Conservation (phyloP, 2,113 vertebrate species). For the Sylvilagus bachmani region DNA sequence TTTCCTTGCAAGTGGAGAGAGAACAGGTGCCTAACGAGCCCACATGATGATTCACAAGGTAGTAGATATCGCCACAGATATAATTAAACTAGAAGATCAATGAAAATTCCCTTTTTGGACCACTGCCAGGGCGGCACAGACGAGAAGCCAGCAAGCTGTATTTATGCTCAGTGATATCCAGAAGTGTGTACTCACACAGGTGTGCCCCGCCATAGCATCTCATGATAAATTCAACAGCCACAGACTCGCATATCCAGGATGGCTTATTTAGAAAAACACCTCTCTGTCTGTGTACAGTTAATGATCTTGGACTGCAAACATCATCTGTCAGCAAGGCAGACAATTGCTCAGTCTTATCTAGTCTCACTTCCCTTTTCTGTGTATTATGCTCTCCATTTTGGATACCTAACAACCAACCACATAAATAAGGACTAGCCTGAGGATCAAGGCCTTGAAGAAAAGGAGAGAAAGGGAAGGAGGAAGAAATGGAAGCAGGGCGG, state of each 20-base stretch:
- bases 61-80: constrained; percentile 76
- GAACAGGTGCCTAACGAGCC: constrained; percentile 83
- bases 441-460: constrained; percentile 6
- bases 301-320: constrained; percentile 1
- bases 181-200: constrained; percentile 66
- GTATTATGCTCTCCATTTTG: constrained; percentile 48
- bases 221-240: constrained; percentile 41
- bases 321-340: constrained; percentile 59
- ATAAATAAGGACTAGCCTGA: constrained; percentile 52
- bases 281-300: constrained; percentile 40
- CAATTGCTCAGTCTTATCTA: background rate
- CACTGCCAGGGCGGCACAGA: constrained; percentile 61
- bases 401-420: constrained; percentile 11
- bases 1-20: constrained; percentile 80
- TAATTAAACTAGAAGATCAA: constrained; percentile 85
- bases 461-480: background rate
- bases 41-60: constrained; percentile 80
- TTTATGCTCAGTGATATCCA: constrained; percentile 60
- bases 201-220: background rate
- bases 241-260: background rate
- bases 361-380: constrained; percentile 56
- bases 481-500: background rate
- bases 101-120: constrained; percentile 80
- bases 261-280: constrained; percentile 45
- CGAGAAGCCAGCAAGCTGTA: constrained; percentile 56